A percentile compares a stretch with the other conserved stretches of the same genome.
phyloP scores from a whole-genome alignment of 2,113 vertebrate genomes.

The Canis aureus region DNA sequence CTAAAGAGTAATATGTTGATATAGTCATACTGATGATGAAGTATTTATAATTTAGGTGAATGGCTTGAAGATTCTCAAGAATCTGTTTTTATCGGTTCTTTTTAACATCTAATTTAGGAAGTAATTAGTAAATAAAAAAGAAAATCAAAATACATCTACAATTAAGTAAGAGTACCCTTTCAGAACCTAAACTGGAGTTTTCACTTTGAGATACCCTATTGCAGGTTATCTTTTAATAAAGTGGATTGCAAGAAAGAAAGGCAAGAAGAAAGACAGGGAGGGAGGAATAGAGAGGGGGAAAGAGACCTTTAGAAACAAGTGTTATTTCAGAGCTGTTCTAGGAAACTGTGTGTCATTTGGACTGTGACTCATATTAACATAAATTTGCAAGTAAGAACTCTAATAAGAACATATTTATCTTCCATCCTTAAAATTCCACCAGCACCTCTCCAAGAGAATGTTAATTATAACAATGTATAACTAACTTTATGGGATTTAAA shows the following conservation, averaged over 20 bases:
- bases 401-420: slow-evolving; percentile 45
- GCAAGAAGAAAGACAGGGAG: background rate
- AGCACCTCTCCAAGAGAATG: slow-evolving; percentile 30
- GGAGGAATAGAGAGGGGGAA: too few species aligned
- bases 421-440: slow-evolving; percentile 24
- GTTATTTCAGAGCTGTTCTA: slow-evolving; percentile 18
- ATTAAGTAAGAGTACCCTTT: background rate
- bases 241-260: background rate
- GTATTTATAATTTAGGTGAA: background rate
- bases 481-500: background rate
- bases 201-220: background rate
- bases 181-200: background rate
- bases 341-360: background rate
- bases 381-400: slow-evolving; percentile 60
- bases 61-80: background rate
- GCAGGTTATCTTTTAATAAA: background rate
- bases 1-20: background rate
- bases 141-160: background rate
- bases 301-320: background rate
- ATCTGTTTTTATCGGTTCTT: background rate
- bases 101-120: slow-evolving; percentile 21
- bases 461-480: slow-evolving; percentile 48
- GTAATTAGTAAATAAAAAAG: background rate
- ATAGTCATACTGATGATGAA: background rate
- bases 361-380: slow-evolving; percentile 44